Base-by-base conservation (phyloP, 2,113 vertebrate species). In the Pelmatolapia mariae region DNA sequence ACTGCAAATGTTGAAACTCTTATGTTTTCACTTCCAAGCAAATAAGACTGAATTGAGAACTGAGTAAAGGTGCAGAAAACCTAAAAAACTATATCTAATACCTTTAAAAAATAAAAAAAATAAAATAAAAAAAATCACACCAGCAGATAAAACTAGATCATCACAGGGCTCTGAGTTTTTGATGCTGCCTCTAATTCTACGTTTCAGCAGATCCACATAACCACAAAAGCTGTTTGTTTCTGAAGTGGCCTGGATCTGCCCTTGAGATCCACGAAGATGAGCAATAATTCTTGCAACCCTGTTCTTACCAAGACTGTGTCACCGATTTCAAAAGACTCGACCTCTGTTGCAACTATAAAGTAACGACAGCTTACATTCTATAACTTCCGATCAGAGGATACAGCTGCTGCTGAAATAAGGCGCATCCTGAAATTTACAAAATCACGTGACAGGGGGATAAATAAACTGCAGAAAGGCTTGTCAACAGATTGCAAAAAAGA, bases 401-500 rank as follows among this genome's bases (percentile, higher is more conserved):
- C 78, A 68, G 66, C 61, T 73, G 50, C 7, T n/a, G 29, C 6
- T 31, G 10, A 40, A 87, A 89, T 13, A 91, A 84, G 82, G 71
- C 12, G 7, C 22, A 79, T 10, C 38, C 24, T 89, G 73, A 87
- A 76, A 61, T 26, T 15, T 71, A 57, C 19, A 79, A 66, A 45
- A 82, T 94, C 86, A 89, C 85, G 86, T 89, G 84, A 81, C 56
- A 3, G 18, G 29, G 57, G 71, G 66, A 43, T 50, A 59, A 33
- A 68, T 76, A 76, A 43, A 85, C 68, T 43, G 82, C 61, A 76
- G 47, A 88, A 57, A 79, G 31, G 76, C 36, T 38, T 68, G 85
- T 91, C 82, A 87, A 43, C 29, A 73, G 10, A 13, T 61, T 11
- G 59, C 50, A 87, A 86, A 89, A 31, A 52, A 78, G 33, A 38